Evolutionary conservation across 2,888 invertebrate genomes (phyloP).

Genomic region (Harpagoxenus sublaevis): DNA sequence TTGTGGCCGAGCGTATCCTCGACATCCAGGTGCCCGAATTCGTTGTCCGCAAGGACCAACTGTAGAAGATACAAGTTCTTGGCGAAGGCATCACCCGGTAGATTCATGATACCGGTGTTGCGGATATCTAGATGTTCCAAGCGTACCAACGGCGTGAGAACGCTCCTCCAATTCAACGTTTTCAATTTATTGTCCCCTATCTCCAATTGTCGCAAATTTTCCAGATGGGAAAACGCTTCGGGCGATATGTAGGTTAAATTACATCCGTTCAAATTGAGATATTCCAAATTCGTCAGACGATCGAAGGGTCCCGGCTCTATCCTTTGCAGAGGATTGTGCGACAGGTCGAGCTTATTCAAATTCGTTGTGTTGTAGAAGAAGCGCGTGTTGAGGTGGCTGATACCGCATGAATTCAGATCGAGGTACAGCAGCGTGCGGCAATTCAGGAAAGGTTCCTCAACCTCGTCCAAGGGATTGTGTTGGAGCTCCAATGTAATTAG

Average conservation of each 20-base stretch:
- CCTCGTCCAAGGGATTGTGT: slow-evolving; percentile 89
- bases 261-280: slow-evolving; percentile 90
- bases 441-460: slow-evolving; percentile 90
- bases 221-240: slow-evolving; percentile 88
- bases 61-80: slow-evolving; percentile 90
- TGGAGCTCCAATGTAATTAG: slow-evolving; percentile 91
- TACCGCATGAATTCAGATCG: slow-evolving; percentile 90
- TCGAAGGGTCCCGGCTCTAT: slow-evolving; percentile 89
- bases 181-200: slow-evolving; percentile 88
- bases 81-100: slow-evolving; percentile 90
- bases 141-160: slow-evolving; percentile 88
- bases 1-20: slow-evolving; percentile 89
- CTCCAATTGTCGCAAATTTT: slow-evolving; percentile 89
- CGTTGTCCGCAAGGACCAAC: slow-evolving; percentile 90
- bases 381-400: slow-evolving; percentile 88
- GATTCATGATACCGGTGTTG: slow-evolving; percentile 88
- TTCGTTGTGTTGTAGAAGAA: slow-evolving; percentile 91
- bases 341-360: slow-evolving; percentile 90
- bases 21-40: slow-evolving; percentile 89
- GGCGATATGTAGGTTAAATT: slow-evolving; percentile 88
- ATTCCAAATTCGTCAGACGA: slow-evolving; percentile 89
- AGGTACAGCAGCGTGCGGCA: slow-evolving; percentile 90
- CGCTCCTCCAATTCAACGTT: slow-evolving; percentile 88
- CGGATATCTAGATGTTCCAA: slow-evolving; percentile 90
- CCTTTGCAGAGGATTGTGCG: slow-evolving; percentile 89